These are phyloP conservation scores for Machimus rusticus DNA, from an alignment of 2,888 invertebrate species.

Conservation along the genomic window DNA sequence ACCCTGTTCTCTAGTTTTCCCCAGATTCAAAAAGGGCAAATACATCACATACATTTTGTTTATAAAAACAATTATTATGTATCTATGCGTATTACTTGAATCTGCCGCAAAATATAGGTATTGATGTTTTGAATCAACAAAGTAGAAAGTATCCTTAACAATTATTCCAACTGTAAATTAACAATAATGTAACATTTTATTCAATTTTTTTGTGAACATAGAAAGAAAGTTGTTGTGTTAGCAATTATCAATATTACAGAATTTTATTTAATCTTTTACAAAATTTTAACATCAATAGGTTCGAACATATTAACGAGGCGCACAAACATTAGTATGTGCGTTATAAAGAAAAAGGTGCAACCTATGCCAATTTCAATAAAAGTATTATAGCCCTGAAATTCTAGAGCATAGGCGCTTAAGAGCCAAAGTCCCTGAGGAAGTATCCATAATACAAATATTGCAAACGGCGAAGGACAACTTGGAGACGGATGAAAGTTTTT, in stretches of 20 bases:
- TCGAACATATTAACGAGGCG: slow-evolving; percentile 50
- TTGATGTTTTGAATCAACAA: too few relatives aligned
- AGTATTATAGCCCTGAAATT: slow-evolving; percentile 85
- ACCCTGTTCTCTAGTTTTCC: too few relatives aligned
- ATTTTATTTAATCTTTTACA: not conserved
- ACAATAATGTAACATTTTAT: too few relatives aligned
- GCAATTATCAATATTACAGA: not conserved
- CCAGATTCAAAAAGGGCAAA: too few relatives aligned
- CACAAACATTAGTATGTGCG: slow-evolving; percentile 55
- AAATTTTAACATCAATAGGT: not conserved
- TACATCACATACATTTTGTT: too few relatives aligned
- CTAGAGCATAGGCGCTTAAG: slow-evolving; percentile 87
- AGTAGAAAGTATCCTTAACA: not conserved
- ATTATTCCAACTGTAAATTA: not conserved
- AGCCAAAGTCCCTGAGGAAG: slow-evolving; percentile 86
- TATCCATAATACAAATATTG: slow-evolving; percentile 67
- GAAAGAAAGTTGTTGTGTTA: not conserved
- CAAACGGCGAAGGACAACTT: not conserved
- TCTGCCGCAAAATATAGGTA: too few relatives aligned
- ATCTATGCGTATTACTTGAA: too few relatives aligned
- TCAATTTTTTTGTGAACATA: not conserved
- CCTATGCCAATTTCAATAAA: slow-evolving; percentile 87
- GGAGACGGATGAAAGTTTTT: slow-evolving; percentile 66
- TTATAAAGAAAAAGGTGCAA: slow-evolving; percentile 83
- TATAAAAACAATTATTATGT: too few relatives aligned